Conservation (phyloP, 1,140 invertebrate species). For the Drosophila subobscura region DNA sequence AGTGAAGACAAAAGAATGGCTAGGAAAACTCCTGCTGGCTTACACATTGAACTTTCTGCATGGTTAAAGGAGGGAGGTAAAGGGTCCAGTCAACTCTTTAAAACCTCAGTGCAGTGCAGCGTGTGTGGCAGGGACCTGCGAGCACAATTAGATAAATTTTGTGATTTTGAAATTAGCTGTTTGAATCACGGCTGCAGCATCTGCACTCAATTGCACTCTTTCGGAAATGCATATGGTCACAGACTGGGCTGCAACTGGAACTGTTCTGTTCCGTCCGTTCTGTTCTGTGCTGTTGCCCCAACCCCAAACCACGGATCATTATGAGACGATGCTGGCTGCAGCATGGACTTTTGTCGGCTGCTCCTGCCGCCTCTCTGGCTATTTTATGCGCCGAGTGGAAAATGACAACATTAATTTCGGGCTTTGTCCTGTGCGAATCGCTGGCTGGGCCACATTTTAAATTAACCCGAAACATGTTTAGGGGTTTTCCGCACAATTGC, state of each 20-base stretch:
- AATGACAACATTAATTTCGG: constrained; percentile 82
- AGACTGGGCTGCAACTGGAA: constrained; percentile 40
- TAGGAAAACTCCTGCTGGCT: constrained; percentile 4
- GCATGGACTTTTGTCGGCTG: constrained; percentile 36
- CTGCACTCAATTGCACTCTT: constrained; percentile 73
- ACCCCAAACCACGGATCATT: constrained; percentile 32
- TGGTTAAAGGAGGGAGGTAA: too few species aligned
- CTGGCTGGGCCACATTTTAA: constrained; percentile 75
- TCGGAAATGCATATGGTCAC: constrained; percentile 48
- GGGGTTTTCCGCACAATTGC: constrained; percentile 83
- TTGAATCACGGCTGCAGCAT: constrained; percentile 66
- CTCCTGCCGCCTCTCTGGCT: constrained; percentile 50
- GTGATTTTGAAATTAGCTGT: constrained; percentile 73
- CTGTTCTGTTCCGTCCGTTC: not conserved
- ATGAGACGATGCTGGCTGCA: constrained; percentile 18
- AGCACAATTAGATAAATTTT: constrained; percentile 71
- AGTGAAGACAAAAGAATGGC: too few species aligned
- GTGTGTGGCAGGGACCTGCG: constrained; percentile 1
- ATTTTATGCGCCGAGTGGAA: constrained; percentile 78
- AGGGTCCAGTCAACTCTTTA: constrained; percentile 12
- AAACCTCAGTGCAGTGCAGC: constrained; percentile 13
- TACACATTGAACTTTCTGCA: too few species aligned
- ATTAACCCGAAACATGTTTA: constrained; percentile 83
- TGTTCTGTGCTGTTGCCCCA: not conserved
- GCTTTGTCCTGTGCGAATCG: constrained; percentile 68